These are phyloP conservation scores for Syngnathus scovelli DNA, from an alignment of 2,113 vertebrate species.

Conservation along the genomic window DNA sequence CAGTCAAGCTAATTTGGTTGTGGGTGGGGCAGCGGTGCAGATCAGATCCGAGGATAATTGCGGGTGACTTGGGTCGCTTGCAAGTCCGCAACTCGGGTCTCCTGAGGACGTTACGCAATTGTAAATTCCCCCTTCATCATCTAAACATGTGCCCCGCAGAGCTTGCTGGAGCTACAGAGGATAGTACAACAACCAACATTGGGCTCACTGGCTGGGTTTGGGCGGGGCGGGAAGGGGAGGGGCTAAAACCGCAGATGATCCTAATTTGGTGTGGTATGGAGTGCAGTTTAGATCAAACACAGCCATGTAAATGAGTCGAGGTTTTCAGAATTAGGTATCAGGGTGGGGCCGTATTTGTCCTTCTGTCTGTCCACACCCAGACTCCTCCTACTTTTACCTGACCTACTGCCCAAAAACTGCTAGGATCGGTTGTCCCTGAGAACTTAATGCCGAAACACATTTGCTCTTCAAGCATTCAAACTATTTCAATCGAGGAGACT, in stretches of 20 bases:
- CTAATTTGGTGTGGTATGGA: conserved; percentile 99
- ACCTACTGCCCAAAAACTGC: no score
- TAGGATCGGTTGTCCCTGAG: no score
- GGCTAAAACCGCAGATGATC: conserved; percentile 94
- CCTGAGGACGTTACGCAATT: conserved; percentile 84
- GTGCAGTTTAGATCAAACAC: conserved; percentile 99
- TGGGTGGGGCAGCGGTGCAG: conserved; percentile 42
- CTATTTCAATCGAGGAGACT: no score
- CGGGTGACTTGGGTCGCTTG: conserved; percentile 73
- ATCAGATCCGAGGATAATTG: conserved; percentile 69
- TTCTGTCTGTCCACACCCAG: background rate
- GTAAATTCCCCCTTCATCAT: conserved; percentile 82
- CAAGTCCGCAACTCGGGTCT: conserved; percentile 72
- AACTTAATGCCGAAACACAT: no score
- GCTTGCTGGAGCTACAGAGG: conserved; percentile 60
- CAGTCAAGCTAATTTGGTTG: conserved; percentile 59
- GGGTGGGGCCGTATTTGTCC: conserved; percentile 30
- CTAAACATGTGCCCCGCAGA: conserved; percentile 96
- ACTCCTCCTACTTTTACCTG: no score
- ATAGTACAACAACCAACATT: conserved; percentile 47
- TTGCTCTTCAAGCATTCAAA: no score
- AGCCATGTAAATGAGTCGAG: conserved; percentile 98
- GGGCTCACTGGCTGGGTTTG: background rate
- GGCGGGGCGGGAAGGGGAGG: conserved; percentile 50
- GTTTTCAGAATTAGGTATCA: conserved; percentile 96